Evolutionary conservation across 2,888 invertebrate species (phyloP).

Genomic region (Idaea straminata): DNA sequence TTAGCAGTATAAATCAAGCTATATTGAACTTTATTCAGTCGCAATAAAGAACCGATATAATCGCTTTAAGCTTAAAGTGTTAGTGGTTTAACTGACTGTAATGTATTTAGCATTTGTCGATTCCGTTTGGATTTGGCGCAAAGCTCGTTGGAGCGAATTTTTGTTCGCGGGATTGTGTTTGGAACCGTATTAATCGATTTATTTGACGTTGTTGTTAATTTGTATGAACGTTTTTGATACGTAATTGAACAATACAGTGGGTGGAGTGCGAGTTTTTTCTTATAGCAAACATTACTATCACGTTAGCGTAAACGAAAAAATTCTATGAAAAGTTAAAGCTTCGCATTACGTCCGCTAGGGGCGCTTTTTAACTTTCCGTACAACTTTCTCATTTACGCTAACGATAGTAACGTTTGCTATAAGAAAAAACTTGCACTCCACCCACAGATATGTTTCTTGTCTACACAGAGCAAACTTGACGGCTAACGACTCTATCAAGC

Average conservation of each 20-base stretch:
- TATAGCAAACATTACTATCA: too few species aligned
- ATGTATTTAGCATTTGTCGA: constrained; percentile 30
- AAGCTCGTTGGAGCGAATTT: constrained; percentile 12
- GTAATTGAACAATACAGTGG: background rate
- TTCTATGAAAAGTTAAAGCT: too few species aligned
- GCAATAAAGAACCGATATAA: constrained; percentile 26
- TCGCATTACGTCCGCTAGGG: too few species aligned
- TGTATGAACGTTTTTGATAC: background rate
- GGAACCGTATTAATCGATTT: constrained; percentile 9
- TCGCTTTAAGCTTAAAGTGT: constrained; percentile 34
- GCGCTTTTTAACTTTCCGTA: too few species aligned
- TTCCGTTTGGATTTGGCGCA: constrained; percentile 15
- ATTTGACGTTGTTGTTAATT: background rate
- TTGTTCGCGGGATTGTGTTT: constrained; percentile 2
- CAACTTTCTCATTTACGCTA: too few species aligned
- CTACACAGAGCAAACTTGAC: too few species aligned
- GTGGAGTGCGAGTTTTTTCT: too few species aligned
- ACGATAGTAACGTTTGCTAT: too few species aligned
- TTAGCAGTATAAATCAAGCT: constrained; percentile 14
- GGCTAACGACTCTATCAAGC: too few species aligned
- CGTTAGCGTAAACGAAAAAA: too few species aligned
- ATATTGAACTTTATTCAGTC: constrained; percentile 20
- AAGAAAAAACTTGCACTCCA: too few species aligned
- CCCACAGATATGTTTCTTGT: too few species aligned
- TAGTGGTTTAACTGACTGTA: constrained; percentile 37